Percentiles rank a stretch among this genome's conserved stretches.
phyloP scores from a whole-genome alignment of 2,888 invertebrate genomes.

The Nysson spinosus region DNA sequence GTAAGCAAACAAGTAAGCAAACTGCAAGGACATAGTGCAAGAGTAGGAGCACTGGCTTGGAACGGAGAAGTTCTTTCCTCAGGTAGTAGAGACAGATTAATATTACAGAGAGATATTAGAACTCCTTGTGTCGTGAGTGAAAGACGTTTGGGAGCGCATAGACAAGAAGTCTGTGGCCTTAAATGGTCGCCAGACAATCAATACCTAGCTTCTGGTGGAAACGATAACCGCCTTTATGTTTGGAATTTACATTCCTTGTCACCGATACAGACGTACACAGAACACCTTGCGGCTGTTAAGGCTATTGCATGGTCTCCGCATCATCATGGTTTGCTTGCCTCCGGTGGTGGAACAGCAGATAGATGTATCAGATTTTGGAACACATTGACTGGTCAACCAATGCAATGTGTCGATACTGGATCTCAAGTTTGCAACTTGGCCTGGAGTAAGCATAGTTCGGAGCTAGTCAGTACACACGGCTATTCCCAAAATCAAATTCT shows the following conservation, averaged over 20 bases:
- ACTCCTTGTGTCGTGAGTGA: constrained; percentile 87
- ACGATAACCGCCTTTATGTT: constrained; percentile 96
- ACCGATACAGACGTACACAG: constrained; percentile 96
- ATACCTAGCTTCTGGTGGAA: constrained; percentile 98
- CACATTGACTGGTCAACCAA: constrained; percentile 97
- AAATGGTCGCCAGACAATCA: constrained; percentile 99
- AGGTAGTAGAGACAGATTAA: constrained; percentile 95
- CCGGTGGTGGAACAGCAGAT: constrained; percentile 99
- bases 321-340: constrained; percentile 96
- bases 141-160: constrained; percentile 91
- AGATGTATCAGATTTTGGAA: constrained; percentile 99
- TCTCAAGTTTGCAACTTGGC: constrained; percentile 99
- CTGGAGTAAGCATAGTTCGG: constrained; percentile 99
- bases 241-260: constrained; percentile 93
- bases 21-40: constrained; percentile 93
- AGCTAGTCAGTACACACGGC: constrained; percentile 98
- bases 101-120: constrained; percentile 95
- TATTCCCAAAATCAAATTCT: constrained; percentile 99
- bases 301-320: constrained; percentile 99
- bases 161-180: constrained; percentile 98
- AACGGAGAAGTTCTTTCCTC: constrained; percentile 98
- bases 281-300: constrained; percentile 98
- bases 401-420: constrained; percentile 98
- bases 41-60: constrained; percentile 97
- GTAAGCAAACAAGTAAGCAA: constrained; percentile 95